Conservation (phyloP, 2,888 invertebrate genomes). For the Philhelius pedissequus region DNA sequence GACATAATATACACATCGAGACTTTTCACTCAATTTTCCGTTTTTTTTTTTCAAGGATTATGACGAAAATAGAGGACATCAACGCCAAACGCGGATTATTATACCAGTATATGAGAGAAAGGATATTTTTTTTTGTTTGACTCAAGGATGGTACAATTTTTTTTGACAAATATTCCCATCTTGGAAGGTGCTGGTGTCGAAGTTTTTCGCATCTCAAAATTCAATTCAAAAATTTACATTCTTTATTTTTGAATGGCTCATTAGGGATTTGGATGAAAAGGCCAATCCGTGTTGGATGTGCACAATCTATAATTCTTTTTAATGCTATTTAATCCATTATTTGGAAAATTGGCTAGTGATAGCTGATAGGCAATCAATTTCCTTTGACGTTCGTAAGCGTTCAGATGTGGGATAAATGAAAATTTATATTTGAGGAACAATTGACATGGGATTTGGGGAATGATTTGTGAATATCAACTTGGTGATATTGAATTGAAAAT, state of each 20-base stretch:
- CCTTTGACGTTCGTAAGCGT: neutral
- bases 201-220: slow-evolving; percentile 15
- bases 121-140: neutral
- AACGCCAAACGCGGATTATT: slow-evolving; percentile 14
- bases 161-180: slow-evolving; percentile 5
- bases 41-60: neutral
- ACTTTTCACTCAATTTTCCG: slow-evolving; percentile 43
- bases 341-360: slow-evolving; percentile 37
- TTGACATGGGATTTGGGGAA: neutral
- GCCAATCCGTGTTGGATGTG: neutral
- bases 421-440: neutral
- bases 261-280: slow-evolving; percentile 22
- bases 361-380: slow-evolving; percentile 45
- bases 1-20: slow-evolving; percentile 9
- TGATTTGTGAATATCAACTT: neutral
- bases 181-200: neutral
- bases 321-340: slow-evolving; percentile 45
- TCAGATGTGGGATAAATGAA: neutral
- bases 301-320: slow-evolving; percentile 24
- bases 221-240: slow-evolving; percentile 26
- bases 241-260: slow-evolving; percentile 48
- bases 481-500: neutral
- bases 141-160: neutral
- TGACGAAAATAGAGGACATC: slow-evolving; percentile 1
- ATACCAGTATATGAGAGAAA: neutral